These are phyloP conservation scores for Agrilus mali DNA, from an alignment of 2,888 invertebrate species.

Conservation along the genomic window DNA sequence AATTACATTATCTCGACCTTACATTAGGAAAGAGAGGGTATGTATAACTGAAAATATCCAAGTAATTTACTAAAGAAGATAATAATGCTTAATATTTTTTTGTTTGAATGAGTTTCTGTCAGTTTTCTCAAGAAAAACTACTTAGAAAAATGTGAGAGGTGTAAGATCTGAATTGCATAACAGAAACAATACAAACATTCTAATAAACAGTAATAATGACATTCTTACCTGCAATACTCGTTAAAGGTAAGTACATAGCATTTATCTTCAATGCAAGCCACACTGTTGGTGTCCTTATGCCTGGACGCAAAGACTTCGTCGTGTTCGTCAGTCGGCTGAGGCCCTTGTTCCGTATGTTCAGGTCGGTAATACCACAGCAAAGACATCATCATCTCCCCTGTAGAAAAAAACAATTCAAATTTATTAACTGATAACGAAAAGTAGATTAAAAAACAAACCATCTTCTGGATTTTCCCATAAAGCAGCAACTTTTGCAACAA, in stretches of 20 bases:
- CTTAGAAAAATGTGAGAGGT: too few species aligned
- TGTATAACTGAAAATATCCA: too few species aligned
- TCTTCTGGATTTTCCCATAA: slow-evolving; percentile 92
- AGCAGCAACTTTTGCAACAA: slow-evolving; percentile 86
- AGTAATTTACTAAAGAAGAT: too few species aligned
- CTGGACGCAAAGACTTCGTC: slow-evolving; percentile 94
- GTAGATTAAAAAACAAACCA: slow-evolving; percentile 42
- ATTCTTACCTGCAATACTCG: slow-evolving; percentile 90
- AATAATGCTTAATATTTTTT: too few species aligned
- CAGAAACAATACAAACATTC: background rate
- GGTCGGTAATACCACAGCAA: slow-evolving; percentile 96
- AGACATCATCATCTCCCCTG: slow-evolving; percentile 96
- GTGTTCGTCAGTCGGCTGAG: slow-evolving; percentile 63
- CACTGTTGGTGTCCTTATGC: slow-evolving; percentile 90
- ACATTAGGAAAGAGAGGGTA: too few species aligned
- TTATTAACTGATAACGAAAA: slow-evolving; percentile 3
- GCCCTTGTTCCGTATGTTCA: slow-evolving; percentile 88
- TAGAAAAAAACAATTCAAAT: slow-evolving; percentile 15
- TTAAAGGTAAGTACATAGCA: slow-evolving; percentile 93
- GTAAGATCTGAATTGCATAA: too few species aligned
- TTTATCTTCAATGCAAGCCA: slow-evolving; percentile 95
- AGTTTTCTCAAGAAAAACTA: too few species aligned
- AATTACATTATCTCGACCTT: background rate
- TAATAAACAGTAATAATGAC: background rate
- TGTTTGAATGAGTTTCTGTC: too few species aligned